phyloP scores from a whole-genome alignment of 2,888 invertebrate genomes.

The Zonitis immaculata region DNA sequence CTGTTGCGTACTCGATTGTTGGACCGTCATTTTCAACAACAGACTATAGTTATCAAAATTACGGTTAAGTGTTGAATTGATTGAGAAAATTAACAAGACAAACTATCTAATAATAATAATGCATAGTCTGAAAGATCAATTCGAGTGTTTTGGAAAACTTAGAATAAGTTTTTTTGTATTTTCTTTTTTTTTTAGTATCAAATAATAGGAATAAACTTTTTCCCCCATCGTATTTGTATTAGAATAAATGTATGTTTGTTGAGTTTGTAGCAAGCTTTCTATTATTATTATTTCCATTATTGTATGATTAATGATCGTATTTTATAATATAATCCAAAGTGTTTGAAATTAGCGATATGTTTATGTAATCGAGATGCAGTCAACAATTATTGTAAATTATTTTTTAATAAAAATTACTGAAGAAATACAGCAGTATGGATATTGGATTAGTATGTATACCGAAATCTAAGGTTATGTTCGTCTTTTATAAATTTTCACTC shows the following conservation, averaged over 20 bases:
- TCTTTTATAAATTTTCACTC: too few relatives aligned
- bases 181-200: too few relatives aligned
- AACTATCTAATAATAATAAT: too few relatives aligned
- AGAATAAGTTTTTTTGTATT: neutral
- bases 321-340: neutral
- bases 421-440: too few relatives aligned
- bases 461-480: too few relatives aligned
- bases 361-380: neutral
- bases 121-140: too few relatives aligned
- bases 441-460: neutral
- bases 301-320: neutral
- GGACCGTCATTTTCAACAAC: slow-evolving; percentile 17
- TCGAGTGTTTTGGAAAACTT: neutral
- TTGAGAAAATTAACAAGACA: too few relatives aligned
- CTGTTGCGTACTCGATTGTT: slow-evolving; percentile 14
- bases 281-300: neutral
- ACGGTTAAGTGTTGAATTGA: too few relatives aligned
- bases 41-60: slow-evolving; percentile 28
- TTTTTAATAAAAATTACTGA: neutral
- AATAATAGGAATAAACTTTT: too few relatives aligned
- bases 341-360: neutral
- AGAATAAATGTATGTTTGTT: neutral
- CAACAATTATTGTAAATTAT: neutral
- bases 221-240: too few relatives aligned
- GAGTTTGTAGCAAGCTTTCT: neutral